Base-by-base conservation (phyloP, 2,888 invertebrate genomes). In the Lamellibrachia columna region DNA sequence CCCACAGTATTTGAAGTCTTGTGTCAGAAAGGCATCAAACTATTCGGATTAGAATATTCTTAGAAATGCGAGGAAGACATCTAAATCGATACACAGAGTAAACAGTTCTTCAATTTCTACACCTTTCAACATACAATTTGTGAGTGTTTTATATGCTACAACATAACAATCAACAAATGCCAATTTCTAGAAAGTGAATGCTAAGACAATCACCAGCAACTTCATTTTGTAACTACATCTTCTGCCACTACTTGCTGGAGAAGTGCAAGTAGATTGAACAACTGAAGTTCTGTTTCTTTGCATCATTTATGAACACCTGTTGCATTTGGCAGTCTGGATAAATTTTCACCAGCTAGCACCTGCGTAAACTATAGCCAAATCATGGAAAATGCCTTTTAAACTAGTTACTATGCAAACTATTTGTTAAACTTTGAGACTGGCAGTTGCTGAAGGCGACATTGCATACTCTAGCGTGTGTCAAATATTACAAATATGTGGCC, bases 401-500 rank as follows among this genome's bases (percentile, higher is more conserved):
- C n/a, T 22, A 75, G 6, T 15, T 15, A 55, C 7, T 9, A 55
- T 55, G 9, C 55, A 55, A 22, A 22, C 75, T 75, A 22, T 40
- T 40, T 40, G 40, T 40, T 40, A 40, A 40, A 6, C 75, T 22
- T 6, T 15, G 75, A 75, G 75, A 75, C 22, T 22, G n/a, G 75
- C 15, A 15, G n/a, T 75, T 15, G 75, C 75, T 75, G 22, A 22
- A 15, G 75, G 15, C 6, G 75, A 75, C 22, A 75, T 22, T 22
- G n/a, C 75, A 75, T 22, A 75, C 22, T 2, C 3, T 4, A 6
- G 75, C 22, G n/a, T 75, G 15, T 75, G 75, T 75, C 75, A 75
- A 75, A 75, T 75, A 75, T 75, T 75, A 75, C 75, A 75, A 75
- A 22, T 75, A 75, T 75, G 75, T 75, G 75, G 75, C 75, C 75